These are phyloP conservation scores for Australoheros facetus DNA, from an alignment of 2,797 vertebrate species.

Conservation along the genomic window DNA sequence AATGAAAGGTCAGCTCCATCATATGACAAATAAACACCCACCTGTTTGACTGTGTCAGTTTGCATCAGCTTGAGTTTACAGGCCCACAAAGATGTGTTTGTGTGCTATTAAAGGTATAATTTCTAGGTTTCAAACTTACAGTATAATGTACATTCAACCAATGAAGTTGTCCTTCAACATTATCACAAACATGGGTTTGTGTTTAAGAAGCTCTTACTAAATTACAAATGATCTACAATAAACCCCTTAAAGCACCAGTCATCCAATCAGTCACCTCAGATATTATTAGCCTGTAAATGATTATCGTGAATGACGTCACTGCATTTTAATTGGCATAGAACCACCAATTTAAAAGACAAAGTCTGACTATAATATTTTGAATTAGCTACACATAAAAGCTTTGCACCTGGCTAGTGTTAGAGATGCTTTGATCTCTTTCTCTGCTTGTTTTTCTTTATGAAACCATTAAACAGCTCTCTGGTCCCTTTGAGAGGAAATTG, in stretches of 20 bases:
- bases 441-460: constrained; percentile 71
- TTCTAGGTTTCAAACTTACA: background rate
- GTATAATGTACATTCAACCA: background rate
- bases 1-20: constrained; percentile 74
- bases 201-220: constrained; percentile 26
- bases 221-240: constrained; percentile 23
- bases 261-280: constrained; percentile 38
- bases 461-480: constrained; percentile 63
- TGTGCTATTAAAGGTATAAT: background rate
- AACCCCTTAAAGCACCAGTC: constrained; percentile 15
- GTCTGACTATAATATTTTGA: constrained; percentile 23
- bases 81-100: background rate
- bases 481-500: constrained; percentile 67
- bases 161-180: background rate
- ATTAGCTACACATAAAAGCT: constrained; percentile 64
- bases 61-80: constrained; percentile 40
- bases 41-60: constrained; percentile 45
- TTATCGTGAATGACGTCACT: constrained; percentile 1
- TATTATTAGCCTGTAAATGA: constrained; percentile 39
- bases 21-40: constrained; percentile 59
- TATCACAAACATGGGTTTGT: constrained; percentile 22
- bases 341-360: constrained; percentile 42
- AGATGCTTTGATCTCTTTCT: constrained; percentile 75
- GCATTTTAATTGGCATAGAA: constrained; percentile 16
- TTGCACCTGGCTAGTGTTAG: constrained; percentile 73